Evolutionary conservation across 2,113 vertebrate genomes (phyloP).

Genomic region (Hoplias malabaricus): DNA sequence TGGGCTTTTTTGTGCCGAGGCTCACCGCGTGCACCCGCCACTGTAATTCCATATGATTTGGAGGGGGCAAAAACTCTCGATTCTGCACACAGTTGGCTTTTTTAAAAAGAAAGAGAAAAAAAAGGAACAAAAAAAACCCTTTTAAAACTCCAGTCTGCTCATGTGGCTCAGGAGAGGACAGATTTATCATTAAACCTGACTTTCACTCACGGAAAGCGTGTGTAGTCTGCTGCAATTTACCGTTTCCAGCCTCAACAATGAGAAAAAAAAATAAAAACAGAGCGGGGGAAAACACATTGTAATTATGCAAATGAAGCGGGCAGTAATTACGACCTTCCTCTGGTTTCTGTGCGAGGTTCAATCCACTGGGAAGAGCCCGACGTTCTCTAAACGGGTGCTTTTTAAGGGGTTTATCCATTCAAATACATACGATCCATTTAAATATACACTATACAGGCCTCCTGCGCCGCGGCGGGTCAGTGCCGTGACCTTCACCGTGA

Average conservation of each 20-base stretch:
- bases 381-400: conserved; percentile 5
- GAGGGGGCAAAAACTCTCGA: conserved; percentile 98
- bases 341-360: conserved; percentile 59
- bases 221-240: conserved; percentile 78
- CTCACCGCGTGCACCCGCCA: conserved; percentile 93
- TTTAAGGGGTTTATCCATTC: neutral
- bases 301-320: conserved; percentile 80
- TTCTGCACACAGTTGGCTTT: conserved; percentile 99
- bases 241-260: conserved; percentile 69
- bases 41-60: conserved; percentile 99
- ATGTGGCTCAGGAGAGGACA: conserved; percentile 84
- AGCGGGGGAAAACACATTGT: conserved; percentile 63
- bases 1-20: conserved; percentile 98
- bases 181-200: conserved; percentile 95
- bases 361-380: conserved; percentile 48
- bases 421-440: neutral
- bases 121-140: conserved; percentile 89
- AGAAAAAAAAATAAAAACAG: conserved; percentile 45
- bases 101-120: no score
- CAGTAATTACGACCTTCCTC: conserved; percentile 75
- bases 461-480: no score
- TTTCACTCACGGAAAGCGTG: conserved; percentile 70
- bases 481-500: no score
- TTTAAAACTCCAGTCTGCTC: conserved; percentile 89
- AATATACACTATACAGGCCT: neutral